Evolutionary conservation across 2,888 invertebrate species (phyloP).

Genomic region (Notodonta dromedarius): DNA sequence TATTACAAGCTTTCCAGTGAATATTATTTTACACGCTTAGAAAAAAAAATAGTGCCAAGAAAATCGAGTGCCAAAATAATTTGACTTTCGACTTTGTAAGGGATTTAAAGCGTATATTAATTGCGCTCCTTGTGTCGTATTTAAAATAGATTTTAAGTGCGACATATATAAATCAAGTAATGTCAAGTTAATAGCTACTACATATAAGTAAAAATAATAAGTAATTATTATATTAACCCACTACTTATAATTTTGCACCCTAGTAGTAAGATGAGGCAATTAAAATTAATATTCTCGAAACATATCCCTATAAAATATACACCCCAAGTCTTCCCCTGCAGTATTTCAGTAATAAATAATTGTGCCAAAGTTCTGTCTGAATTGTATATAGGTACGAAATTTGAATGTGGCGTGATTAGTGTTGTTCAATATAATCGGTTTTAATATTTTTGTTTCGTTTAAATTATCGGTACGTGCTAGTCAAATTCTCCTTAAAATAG

Average conservation of each 20-base stretch:
- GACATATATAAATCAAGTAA: conserved; percentile 30
- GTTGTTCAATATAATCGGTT: conserved; percentile 47
- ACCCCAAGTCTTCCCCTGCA: conserved; percentile 80
- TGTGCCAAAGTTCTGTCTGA: conserved; percentile 80
- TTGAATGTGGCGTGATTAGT: conserved; percentile 50
- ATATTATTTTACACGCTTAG: conserved; percentile 52
- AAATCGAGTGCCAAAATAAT: conserved; percentile 71
- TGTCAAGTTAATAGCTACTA: conserved; percentile 43
- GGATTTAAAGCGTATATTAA: conserved; percentile 28
- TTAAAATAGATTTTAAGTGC: conserved; percentile 27
- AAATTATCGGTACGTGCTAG: conserved; percentile 67
- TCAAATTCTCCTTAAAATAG: conserved; percentile 75
- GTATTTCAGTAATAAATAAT: conserved; percentile 72
- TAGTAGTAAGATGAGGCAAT: conserved; percentile 69
- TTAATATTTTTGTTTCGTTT: conserved; percentile 49
- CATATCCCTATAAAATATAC: conserved; percentile 74
- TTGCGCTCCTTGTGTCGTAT: conserved; percentile 27
- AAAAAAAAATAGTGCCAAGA: conserved; percentile 63
- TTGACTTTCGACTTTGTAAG: conserved; percentile 32
- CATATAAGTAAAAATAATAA: conserved; percentile 47
- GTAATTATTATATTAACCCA: conserved; percentile 56
- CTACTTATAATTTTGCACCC: conserved; percentile 76
- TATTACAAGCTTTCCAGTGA: conserved; percentile 65
- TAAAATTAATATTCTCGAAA: conserved; percentile 66
- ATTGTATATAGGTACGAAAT: conserved; percentile 48